Evolutionary conservation across 2,797 vertebrate genomes (phyloP), one percentile per base, ranked within the genome.

Genomic region (Sebastes melanostomus): DNA sequence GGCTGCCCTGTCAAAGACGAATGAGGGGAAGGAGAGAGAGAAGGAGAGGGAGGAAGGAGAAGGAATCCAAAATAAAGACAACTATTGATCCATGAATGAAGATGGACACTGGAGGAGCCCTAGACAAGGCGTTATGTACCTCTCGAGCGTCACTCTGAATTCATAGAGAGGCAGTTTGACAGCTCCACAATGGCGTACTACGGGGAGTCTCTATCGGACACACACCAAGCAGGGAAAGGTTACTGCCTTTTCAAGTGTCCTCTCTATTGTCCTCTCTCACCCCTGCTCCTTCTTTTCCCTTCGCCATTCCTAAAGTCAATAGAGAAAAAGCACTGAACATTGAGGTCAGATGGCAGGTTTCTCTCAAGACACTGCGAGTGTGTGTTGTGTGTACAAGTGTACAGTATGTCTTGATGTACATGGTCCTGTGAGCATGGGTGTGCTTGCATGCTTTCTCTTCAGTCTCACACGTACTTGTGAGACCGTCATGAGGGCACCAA

Each of bases 11-110:
- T 93, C 92, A 93, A 88, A 94, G 91, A 92, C 54, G 65, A 88
- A 90, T 78, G 75, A 82, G 86, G 71, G 78, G 74, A 82, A 67
- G 55, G 73, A 81, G 74, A 73, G 73, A 80, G 75, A 88, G 72
- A 42, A 85, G 77, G 10, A 78, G 73, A 82, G 78, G 24, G 68
- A 75, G 84, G 84, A 78, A 68, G 66, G n/a, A 87, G 83, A 32
- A 80, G 78, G 88, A 84, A 89, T 91, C 88, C 86, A 92, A 95
- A 94, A 95, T 93, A 95, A 94, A 94, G 92, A 93, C 92, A 90
- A 93, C 88, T 95, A 96, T 96, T 96, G 95, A 96, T 96, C 93
- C 84, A 83, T 88, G 89, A 92, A 91, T 94, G 89, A 94, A 92
- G 91, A 91, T 82, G 91, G 92, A 94, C 90, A 90, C 62, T 89